Evolutionary conservation across 2,113 vertebrate species (phyloP), one percentile per base, ranked within the genome.

Genomic region (Tragelaphus buxtoni): DNA sequence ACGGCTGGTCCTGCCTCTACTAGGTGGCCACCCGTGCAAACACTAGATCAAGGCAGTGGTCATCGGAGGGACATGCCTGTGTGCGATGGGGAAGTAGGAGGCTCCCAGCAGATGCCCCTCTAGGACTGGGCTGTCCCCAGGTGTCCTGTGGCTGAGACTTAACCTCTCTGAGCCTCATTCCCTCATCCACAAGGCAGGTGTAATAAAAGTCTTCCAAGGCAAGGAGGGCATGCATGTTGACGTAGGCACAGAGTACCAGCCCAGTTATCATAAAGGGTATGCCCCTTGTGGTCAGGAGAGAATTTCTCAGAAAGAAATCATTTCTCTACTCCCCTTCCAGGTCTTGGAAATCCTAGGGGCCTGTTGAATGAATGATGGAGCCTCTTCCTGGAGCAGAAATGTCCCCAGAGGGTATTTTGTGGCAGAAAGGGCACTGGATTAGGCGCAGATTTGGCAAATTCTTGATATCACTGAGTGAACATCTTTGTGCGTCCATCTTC

Each of bases 361-460:
- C 47, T 4, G 65, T 0, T 0, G 9, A 7, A 35, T 10, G 14
- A 45, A 53, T 0, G 18, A 35, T 5, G 9, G 4, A 53, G 18
- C 4, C 32, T 53, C 89, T 61, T 85, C 58, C 35, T 35, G 61
- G 55, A 76, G 92, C 85, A 83, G 69, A 61, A 60, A 6, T 32
- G 12, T 45, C 39, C 22, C 5, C 4, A 74, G 60, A 39, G 56
- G 7, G 53, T 24, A 9, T 60, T 39, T 5, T 30, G 13, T 88
- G 58, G 16, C 17, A 26, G 30, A 13, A 86, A 74, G 39, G 74
- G 60, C 53, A 16, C 51, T 45, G 18, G 30, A 58, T 63, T 83
- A 47, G 30, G 90, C 9, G 5, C 32, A 26, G 60, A 32, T 63
- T 58, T 17, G 6, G 69, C n/a, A 32, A 58, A 39, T 80, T 45